Evolutionary conservation across 2,888 invertebrate genomes (phyloP).

Genomic region (Chymomyza procnemis): DNA sequence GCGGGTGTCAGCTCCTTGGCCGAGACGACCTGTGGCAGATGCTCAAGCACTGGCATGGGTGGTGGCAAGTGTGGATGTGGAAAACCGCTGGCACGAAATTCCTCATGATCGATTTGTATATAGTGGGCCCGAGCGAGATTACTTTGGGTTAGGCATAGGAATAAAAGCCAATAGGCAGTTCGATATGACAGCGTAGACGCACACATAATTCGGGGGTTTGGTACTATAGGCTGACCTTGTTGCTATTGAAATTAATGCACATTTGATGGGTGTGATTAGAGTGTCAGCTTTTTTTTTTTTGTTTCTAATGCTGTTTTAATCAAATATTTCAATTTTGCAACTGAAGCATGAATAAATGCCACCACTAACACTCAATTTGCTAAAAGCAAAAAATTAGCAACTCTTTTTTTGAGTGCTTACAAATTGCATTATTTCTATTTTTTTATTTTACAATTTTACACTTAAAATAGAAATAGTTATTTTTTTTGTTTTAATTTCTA

Average conservation of each 20-base stretch:
- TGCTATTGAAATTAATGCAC: constrained; percentile 53
- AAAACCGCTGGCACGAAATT: constrained; percentile 64
- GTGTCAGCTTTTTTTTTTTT: constrained; percentile 34
- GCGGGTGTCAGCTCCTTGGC: constrained; percentile 80
- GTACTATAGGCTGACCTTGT: constrained; percentile 41
- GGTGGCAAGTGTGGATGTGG: constrained; percentile 58
- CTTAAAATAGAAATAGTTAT: not conserved
- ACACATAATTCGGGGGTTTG: not conserved
- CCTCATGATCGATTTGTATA: constrained; percentile 72
- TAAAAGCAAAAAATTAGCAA: constrained; percentile 41
- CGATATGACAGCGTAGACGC: not conserved
- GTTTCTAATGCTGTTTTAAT: constrained; percentile 8
- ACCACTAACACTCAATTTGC: constrained; percentile 32
- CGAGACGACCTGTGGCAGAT: constrained; percentile 49
- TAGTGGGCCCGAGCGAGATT: constrained; percentile 50
- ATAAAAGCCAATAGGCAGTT: not conserved
- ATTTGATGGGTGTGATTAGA: constrained; percentile 40
- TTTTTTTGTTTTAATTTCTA: too few relatives aligned
- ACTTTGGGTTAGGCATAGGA: constrained; percentile 7
- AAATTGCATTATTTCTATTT: constrained; percentile 65
- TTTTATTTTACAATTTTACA: constrained; percentile 28
- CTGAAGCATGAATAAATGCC: constrained; percentile 45
- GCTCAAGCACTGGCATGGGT: constrained; percentile 44
- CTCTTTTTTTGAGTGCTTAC: constrained; percentile 29
- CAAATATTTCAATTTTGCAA: constrained; percentile 30